These are phyloP conservation scores for Chrysopa pallens DNA, from an alignment of 1,140 invertebrate species.

Conservation along the genomic window DNA sequence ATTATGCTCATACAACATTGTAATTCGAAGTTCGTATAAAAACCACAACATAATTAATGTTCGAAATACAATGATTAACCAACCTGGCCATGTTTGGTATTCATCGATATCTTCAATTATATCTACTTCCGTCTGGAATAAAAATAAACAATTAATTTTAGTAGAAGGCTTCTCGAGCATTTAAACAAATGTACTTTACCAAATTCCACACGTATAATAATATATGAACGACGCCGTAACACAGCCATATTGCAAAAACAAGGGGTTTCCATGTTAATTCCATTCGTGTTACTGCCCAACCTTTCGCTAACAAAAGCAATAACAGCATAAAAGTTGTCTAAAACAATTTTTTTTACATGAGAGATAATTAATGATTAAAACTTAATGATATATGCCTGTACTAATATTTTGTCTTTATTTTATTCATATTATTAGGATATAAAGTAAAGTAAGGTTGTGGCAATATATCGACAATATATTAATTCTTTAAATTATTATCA, in stretches of 20 bases:
- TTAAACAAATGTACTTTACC: slow-evolving; percentile 43
- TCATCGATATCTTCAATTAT: slow-evolving; percentile 92
- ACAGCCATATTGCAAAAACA: slow-evolving; percentile 79
- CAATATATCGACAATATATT: too few relatives aligned
- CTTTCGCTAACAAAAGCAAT: slow-evolving; percentile 84
- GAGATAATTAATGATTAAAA: not conserved
- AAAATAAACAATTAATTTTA: slow-evolving; percentile 5
- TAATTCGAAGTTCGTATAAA: slow-evolving; percentile 75
- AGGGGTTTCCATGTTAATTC: slow-evolving; percentile 72
- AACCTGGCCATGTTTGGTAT: slow-evolving; percentile 93
- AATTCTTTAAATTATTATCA: too few relatives aligned
- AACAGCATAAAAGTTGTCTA: slow-evolving; percentile 88
- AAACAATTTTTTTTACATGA: not conserved
- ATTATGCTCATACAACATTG: slow-evolving; percentile 84
- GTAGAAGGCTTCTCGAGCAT: too few relatives aligned
- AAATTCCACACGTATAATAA: slow-evolving; percentile 90
- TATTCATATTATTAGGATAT: too few relatives aligned
- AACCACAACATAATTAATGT: slow-evolving; percentile 91
- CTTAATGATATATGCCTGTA: too few relatives aligned
- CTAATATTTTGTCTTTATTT: too few relatives aligned
- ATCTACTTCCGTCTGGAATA: slow-evolving; percentile 75
- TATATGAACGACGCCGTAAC: slow-evolving; percentile 80
- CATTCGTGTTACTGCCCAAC: slow-evolving; percentile 86
- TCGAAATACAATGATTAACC: slow-evolving; percentile 74
- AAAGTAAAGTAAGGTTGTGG: too few relatives aligned